phyloP scores from a whole-genome alignment of 2,888 invertebrate species.

The Nymphalis urticae region DNA sequence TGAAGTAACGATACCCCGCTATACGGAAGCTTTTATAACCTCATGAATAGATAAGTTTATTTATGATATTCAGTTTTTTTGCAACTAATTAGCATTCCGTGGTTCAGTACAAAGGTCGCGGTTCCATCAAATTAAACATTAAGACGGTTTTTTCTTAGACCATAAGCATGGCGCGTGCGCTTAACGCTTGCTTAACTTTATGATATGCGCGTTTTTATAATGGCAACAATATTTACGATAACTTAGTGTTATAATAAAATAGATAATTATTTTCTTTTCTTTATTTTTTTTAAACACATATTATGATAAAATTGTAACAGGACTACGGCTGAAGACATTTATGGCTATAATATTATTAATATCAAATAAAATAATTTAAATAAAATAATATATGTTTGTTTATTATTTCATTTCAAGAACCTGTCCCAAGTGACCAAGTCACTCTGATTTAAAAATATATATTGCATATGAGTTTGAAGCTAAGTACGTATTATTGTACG shows the following conservation, averaged over 20 bases:
- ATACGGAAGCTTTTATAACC: constrained; percentile 6
- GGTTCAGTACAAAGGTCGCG: constrained; percentile 35
- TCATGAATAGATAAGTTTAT: constrained; percentile 4
- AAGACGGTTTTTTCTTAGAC: constrained; percentile 28
- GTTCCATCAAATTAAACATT: constrained; percentile 34
- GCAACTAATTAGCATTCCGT: neutral
- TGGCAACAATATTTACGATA: constrained; percentile 32
- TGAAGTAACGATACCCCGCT: neutral
- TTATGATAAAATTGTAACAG: too few species aligned
- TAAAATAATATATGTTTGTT: too few species aligned
- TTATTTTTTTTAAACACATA: neutral
- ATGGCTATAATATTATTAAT: too few species aligned
- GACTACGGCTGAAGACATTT: too few species aligned
- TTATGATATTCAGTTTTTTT: constrained; percentile 11
- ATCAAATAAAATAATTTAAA: too few species aligned
- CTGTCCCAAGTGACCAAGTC: too few species aligned
- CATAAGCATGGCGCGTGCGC: constrained; percentile 37
- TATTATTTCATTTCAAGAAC: too few species aligned
- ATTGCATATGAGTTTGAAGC: too few species aligned
- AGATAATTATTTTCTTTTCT: neutral
- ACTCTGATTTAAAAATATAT: too few species aligned
- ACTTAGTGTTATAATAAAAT: constrained; percentile 30
- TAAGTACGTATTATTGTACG: too few species aligned
- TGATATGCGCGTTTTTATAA: constrained; percentile 36
- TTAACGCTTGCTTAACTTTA: constrained; percentile 38